Base-by-base conservation (phyloP, 2,888 invertebrate species). In the Prenolepis imparis region DNA sequence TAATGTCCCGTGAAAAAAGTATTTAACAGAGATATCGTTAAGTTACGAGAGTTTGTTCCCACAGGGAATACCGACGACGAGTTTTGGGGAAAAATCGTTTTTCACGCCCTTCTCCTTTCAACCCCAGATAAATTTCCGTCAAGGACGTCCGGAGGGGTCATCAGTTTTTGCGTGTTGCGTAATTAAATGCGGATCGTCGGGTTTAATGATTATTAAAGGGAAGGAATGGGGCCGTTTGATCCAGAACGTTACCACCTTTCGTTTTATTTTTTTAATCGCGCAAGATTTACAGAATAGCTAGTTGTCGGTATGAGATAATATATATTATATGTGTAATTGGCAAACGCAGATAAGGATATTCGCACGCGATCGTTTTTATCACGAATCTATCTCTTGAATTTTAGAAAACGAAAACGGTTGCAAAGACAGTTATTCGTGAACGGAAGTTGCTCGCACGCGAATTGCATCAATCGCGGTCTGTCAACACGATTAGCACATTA, bases 61-160 rank as follows among this genome's bases (percentile, higher is more conserved):
- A 64, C 44, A 21, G 86, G 85, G 85, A 70, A 84, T 66, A 81
- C 59, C 44, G 57, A 48, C 68, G 73, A 41, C 55, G 78, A 59
- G 77, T 67, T 63, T 82, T 55, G 67, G 61, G n/a, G 86, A 78
- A 80, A 75, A 75, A 84, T 82, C 83, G 87, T 87, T 88, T 85
- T 87, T 87, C 82, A 75, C 81, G 84, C 83, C 77, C 87, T 82
- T 75, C 82, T 83, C 80, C 85, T 84, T 86, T 85, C 87, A 82
- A 83, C 83, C 87, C 84, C 80, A 74, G 78, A 88, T 87, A 88
- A 88, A 88, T 88, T 88, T 84, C 81, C 84, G 82, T 74, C 88
- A 83, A 85, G 85, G 84, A 84, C 85, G 84, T 74, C 84, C 84
- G 70, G 81, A 85, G 85, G 73, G 88, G 83, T 77, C 83, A 77